Evolutionary conservation across 2,888 invertebrate genomes (phyloP), one percentile per base, ranked within the genome.

Genomic region (Rhingia rostrata): DNA sequence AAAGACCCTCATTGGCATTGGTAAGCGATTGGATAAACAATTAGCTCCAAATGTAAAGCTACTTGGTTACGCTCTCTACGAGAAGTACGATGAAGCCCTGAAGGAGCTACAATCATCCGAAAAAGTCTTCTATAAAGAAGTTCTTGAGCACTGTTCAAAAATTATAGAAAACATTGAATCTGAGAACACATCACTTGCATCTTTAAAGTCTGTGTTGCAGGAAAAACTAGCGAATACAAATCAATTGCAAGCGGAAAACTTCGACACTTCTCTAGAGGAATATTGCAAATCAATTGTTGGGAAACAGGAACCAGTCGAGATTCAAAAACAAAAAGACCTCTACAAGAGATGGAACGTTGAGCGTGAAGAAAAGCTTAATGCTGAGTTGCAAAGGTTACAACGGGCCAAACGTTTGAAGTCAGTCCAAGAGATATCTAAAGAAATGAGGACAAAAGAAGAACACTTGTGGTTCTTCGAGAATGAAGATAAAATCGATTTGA

Each of bases 391-490:
- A 86, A 92, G 93, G 69, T 88, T 95, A 39, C 88, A 92, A n/a
- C 92, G 88, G 51, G 89, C 90, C 39, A 86, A 92, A 82, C 91
- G 93, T 67, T 87, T 94, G 5, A 88, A 91, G 10, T 93, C 94
- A 77, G 92, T 96, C 87, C 93, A 94, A 43, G 91, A 90, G 54
- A 90, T 93, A 4, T 88, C 92, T 53, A 90, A 92, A 80, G 87
- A 90, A 6, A 91, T 94, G 85, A 91, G 93, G 32, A 88, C 91
- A 53, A 94, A 93, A 88, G 96, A 96, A 88, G 92, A 93, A 78
- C 93, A 93, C 86, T 89, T 95, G 64, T 95, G 95, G 95, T 97
- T 95, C 93, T 97, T 97, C 91, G 95, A 97, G 80, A 95, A 95
- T 88, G 94, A 96, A 89, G 96, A 96, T 47, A 90, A 94, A 87